Evolutionary conservation across 2,797 vertebrate species (phyloP).

Genomic region (Gobionotothen gibberifrons): DNA sequence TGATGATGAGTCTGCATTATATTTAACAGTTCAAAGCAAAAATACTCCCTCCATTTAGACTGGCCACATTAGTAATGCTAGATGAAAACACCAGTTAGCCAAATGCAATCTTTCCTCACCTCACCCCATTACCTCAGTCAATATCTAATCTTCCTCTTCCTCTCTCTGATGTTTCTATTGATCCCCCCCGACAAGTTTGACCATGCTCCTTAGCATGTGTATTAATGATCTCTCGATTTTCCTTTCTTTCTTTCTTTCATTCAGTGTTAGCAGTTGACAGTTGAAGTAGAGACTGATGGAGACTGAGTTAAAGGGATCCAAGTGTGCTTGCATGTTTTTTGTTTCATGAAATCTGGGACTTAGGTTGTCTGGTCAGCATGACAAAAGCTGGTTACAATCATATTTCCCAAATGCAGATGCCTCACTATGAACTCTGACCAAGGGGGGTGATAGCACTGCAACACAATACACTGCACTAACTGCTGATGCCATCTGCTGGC

Average conservation of each 20-base stretch:
- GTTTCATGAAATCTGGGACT: not conserved
- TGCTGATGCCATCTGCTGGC: slow-evolving; percentile 84
- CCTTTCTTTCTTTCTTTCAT: not conserved
- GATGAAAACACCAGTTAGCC: slow-evolving; percentile 52
- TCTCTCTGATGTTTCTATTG: slow-evolving; percentile 66
- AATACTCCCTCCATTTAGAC: slow-evolving; percentile 17
- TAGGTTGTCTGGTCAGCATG: not conserved
- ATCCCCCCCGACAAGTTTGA: slow-evolving; percentile 58
- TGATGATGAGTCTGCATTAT: slow-evolving; percentile 6
- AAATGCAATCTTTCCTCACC: slow-evolving; percentile 58
- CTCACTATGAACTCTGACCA: slow-evolving; percentile 10
- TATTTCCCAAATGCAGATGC: slow-evolving; percentile 1
- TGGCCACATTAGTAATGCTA: slow-evolving; percentile 22
- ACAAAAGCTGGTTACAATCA: too few species aligned
- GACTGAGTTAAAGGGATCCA: slow-evolving; percentile 12
- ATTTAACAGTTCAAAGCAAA: slow-evolving; percentile 10
- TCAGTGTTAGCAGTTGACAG: slow-evolving; percentile 22
- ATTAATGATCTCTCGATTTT: slow-evolving; percentile 57
- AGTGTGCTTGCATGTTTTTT: not conserved
- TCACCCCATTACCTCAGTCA: slow-evolving; percentile 69
- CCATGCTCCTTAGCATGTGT: slow-evolving; percentile 65
- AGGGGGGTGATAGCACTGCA: slow-evolving; percentile 22
- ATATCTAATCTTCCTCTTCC: slow-evolving; percentile 69
- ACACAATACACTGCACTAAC: slow-evolving; percentile 64
- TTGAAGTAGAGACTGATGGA: slow-evolving; percentile 20